These are phyloP conservation scores for Scalopus aquaticus DNA, from an alignment of 2,113 vertebrate species.

Conservation along the genomic window DNA sequence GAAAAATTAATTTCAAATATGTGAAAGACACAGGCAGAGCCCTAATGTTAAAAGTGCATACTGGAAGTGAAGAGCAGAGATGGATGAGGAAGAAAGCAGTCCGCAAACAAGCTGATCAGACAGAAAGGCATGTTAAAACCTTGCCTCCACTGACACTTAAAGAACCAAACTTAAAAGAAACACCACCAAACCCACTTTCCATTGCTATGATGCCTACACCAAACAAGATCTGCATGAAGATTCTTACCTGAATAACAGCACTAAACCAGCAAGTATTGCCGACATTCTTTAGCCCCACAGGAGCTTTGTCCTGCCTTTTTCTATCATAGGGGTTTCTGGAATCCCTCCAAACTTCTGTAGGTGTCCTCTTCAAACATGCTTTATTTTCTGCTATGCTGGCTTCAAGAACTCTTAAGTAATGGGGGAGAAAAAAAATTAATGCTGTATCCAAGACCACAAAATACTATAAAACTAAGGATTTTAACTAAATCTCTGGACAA, in stretches of 20 bases:
- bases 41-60: background rate
- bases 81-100: background rate
- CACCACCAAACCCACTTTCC: background rate
- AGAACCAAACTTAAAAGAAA: background rate
- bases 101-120: background rate
- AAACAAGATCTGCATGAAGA: background rate
- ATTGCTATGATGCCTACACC: background rate
- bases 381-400: constrained; percentile 99
- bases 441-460: background rate
- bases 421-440: constrained; percentile 53
- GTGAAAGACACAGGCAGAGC: background rate
- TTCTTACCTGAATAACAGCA: constrained; percentile 97
- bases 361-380: constrained; percentile 95
- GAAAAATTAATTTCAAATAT: background rate
- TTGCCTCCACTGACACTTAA: background rate
- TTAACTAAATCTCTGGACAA: background rate
- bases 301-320: constrained; percentile 94
- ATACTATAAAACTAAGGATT: background rate
- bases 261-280: constrained; percentile 99
- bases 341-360: constrained; percentile 97
- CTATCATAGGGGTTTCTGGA: constrained; percentile 97
- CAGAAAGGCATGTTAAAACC: background rate
- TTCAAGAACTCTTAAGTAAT: constrained; percentile 93
- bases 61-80: background rate
- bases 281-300: constrained; percentile 98